These are phyloP conservation scores for Crossocerus cetratus DNA, from an alignment of 2,888 invertebrate genomes.

Conservation along the genomic window DNA sequence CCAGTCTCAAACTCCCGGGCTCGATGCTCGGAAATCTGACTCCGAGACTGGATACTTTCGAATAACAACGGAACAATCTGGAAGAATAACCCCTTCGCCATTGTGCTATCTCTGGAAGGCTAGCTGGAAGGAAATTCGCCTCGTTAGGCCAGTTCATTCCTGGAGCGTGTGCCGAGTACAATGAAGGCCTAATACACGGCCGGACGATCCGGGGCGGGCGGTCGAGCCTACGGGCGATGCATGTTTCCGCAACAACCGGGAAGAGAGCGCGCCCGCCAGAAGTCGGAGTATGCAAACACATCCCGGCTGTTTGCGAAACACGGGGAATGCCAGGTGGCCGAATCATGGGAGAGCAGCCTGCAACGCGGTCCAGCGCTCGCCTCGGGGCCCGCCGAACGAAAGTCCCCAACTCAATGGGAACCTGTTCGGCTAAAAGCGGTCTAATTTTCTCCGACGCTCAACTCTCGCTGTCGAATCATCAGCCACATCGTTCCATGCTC, in stretches of 20 bases:
- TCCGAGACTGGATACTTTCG: not conserved
- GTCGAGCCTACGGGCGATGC: not conserved
- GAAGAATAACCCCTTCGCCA: slow-evolving; percentile 7
- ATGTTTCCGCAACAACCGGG: slow-evolving; percentile 21
- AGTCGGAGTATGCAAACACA: slow-evolving; percentile 21
- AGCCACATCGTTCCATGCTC: too few relatives aligned
- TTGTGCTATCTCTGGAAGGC: not conserved
- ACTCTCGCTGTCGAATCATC: too few relatives aligned
- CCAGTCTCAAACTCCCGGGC: not conserved
- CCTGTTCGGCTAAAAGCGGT: slow-evolving; percentile 33
- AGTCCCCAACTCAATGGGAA: slow-evolving; percentile 8
- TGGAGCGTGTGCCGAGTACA: not conserved
- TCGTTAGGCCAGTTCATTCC: slow-evolving; percentile 16
- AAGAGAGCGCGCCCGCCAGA: not conserved
- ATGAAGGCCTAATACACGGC: slow-evolving; percentile 2
- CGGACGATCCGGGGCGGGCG: not conserved
- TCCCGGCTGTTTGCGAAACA: slow-evolving; percentile 35
- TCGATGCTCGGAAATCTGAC: not conserved
- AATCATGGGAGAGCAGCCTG: not conserved
- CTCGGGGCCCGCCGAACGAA: slow-evolving; percentile 3
- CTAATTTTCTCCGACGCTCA: slow-evolving; percentile 38
- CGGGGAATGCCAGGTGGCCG: slow-evolving; percentile 22
- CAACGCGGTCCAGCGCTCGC: not conserved
- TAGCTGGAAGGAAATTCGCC: slow-evolving; percentile 11
- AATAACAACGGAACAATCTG: not conserved